phyloP scores from a whole-genome alignment of 2,797 vertebrate genomes.

The Echiichthys vipera region DNA sequence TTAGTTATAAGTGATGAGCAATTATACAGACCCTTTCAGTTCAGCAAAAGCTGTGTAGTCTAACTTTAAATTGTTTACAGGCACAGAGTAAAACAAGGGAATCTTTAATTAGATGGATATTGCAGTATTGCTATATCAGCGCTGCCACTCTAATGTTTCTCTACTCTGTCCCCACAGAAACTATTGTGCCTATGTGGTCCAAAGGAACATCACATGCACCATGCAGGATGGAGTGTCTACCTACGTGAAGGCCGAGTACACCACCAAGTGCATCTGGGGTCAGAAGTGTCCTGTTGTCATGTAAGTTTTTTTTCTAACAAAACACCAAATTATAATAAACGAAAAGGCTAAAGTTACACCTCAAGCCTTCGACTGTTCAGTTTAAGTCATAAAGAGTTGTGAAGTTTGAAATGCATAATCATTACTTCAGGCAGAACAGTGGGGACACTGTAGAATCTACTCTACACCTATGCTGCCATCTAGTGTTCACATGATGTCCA shows the following conservation, averaged over 20 bases:
- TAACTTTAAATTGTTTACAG: neutral
- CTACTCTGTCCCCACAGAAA: conserved; percentile 84
- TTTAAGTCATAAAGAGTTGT: neutral
- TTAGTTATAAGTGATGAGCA: neutral
- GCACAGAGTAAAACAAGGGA: neutral
- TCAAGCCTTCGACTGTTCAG: neutral
- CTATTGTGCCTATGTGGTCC: conserved; percentile 94
- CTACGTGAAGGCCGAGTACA: conserved; percentile 95
- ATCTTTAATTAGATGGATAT: neutral
- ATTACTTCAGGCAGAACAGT: neutral
- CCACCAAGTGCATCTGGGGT: conserved; percentile 95
- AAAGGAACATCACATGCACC: conserved; percentile 93
- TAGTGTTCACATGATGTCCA: conserved; percentile 55
- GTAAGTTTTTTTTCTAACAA: conserved; percentile 84
- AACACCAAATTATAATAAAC: neutral
- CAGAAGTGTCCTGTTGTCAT: conserved; percentile 93
- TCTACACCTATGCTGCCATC: conserved; percentile 69
- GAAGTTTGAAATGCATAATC: neutral
- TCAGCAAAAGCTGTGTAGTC: neutral
- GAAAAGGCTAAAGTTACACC: neutral
- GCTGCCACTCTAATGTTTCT: neutral
- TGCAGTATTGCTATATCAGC: neutral
- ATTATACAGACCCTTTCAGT: neutral
- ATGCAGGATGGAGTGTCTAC: conserved; percentile 93
- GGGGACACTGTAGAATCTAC: neutral